Base-by-base conservation (phyloP, 2,797 vertebrate genomes). In the Lacerta viridis region DNA sequence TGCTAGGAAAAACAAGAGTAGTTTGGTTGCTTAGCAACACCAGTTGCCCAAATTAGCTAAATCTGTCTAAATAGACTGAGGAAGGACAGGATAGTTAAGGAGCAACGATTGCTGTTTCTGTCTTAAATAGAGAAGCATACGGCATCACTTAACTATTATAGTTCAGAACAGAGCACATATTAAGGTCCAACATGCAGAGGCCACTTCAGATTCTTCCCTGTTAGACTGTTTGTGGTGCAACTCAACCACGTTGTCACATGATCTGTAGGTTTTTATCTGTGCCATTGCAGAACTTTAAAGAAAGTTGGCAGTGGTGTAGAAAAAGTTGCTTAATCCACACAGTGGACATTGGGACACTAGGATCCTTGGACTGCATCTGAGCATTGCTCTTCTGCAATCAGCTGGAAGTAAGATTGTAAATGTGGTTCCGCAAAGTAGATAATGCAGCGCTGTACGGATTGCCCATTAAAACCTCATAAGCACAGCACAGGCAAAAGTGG, bases 21-120 rank as follows among this genome's bases (percentile, higher is more conserved):
- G 74, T 81, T 64, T 77, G 39, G 83, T 90, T 90, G 89, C 89
- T 85, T 90, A 85, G 86, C 86, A 90, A 90, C 86, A n/a, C 41
- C 23, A 36, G 78, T 90, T 82, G 86, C 89, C 78, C 72, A 88
- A 82, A 88, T 90, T 90, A 88, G 61, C 83, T 71, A 77, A 69
- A 80, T 88, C 78, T 69, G 17, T 64, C 83, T 80, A 81, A 88
- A 85, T 71, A 88, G 64, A 41, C 55, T 69, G 25, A 71, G 41
- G 69, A 85, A 87, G 75, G 69, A 84, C 41, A 75, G 59, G 55
- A 66, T 71, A 68, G 77, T 29, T 18, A 43, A 69, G 59, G 41
- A 88, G 64, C 78, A 76, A 50, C 29, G 64, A 55, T 46, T 46
- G 29, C 61, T 33, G 46, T 13, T 79, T 46, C 66, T 77, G 43